Evolutionary conservation across 2,888 invertebrate genomes (phyloP).

Genomic region (Tortrix viridana): DNA sequence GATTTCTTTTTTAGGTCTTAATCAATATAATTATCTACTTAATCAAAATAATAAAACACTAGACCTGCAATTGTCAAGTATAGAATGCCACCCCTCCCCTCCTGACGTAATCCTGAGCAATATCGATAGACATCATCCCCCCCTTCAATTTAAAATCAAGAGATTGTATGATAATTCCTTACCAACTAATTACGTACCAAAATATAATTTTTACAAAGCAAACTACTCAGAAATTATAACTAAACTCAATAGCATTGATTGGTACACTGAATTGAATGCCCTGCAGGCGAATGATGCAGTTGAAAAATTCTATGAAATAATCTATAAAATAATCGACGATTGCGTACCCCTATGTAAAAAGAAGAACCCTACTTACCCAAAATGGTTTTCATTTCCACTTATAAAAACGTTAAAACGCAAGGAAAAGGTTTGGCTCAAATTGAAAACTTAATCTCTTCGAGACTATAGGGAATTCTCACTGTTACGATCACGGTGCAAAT

Average conservation of each 20-base stretch:
- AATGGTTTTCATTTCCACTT: not conserved
- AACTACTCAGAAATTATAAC: not conserved
- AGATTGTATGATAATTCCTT: not conserved
- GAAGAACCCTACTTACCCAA: not conserved
- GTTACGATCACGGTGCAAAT: not conserved
- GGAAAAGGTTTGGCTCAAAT: not conserved
- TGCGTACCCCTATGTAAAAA: not conserved
- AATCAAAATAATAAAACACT: not conserved
- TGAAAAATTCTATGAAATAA: not conserved
- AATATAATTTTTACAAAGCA: slow-evolving; percentile 1
- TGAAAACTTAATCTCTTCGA: not conserved
- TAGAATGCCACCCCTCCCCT: not conserved
- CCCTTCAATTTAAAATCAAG: not conserved
- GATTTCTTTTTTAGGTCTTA: not conserved
- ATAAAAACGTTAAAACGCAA: not conserved
- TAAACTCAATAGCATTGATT: not conserved
- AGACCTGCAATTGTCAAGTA: not conserved
- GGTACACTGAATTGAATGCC: not conserved
- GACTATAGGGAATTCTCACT: not conserved
- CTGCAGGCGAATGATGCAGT: not conserved
- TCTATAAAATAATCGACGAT: not conserved
- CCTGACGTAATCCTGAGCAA: not conserved
- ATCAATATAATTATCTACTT: not conserved
- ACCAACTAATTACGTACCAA: not conserved
- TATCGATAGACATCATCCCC: not conserved